Evolutionary conservation across 1,140 invertebrate species (phyloP).

Genomic region (Drosophila ficusphila): DNA sequence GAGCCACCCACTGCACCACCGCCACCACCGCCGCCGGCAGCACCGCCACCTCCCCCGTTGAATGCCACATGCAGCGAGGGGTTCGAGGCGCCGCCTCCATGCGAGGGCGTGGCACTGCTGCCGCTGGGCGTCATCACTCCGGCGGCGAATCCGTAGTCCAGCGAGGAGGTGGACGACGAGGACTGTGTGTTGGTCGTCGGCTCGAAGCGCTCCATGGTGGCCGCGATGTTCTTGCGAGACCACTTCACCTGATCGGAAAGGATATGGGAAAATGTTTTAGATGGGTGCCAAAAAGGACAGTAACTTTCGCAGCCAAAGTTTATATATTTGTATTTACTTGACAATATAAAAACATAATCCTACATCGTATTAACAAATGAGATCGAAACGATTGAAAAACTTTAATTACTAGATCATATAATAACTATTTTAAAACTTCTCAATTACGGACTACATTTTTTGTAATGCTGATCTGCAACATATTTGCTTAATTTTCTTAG

Average conservation of each 20-base stretch:
- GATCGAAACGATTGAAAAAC: too few species aligned
- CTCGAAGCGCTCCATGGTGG: constrained; percentile 87
- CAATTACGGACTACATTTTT: too few species aligned
- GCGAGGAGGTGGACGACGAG: constrained; percentile 71
- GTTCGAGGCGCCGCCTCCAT: constrained; percentile 51
- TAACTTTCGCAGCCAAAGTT: too few species aligned
- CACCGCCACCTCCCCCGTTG: constrained; percentile 36
- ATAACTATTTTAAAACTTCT: too few species aligned
- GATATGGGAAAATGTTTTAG: too few species aligned
- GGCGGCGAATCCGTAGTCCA: constrained; percentile 80
- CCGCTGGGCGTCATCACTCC: constrained; percentile 73
- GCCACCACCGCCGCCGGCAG: constrained; percentile 12
- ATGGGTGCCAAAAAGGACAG: too few species aligned
- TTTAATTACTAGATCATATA: too few species aligned
- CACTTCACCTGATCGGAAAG: constrained; percentile 67
- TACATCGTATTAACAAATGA: too few species aligned
- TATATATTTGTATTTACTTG: too few species aligned
- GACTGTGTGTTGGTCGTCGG: constrained; percentile 78
- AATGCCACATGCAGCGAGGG: constrained; percentile 68
- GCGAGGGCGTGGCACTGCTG: constrained; percentile 65
- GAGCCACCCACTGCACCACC: constrained; percentile 68
- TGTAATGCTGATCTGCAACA: too few species aligned
- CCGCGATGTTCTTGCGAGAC: constrained; percentile 86
- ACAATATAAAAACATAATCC: too few species aligned
- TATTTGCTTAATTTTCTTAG: too few species aligned